phyloP scores from a whole-genome alignment of 37 sponge, comb jelly and placozoan genomes.

The Agelas oroides region DNA sequence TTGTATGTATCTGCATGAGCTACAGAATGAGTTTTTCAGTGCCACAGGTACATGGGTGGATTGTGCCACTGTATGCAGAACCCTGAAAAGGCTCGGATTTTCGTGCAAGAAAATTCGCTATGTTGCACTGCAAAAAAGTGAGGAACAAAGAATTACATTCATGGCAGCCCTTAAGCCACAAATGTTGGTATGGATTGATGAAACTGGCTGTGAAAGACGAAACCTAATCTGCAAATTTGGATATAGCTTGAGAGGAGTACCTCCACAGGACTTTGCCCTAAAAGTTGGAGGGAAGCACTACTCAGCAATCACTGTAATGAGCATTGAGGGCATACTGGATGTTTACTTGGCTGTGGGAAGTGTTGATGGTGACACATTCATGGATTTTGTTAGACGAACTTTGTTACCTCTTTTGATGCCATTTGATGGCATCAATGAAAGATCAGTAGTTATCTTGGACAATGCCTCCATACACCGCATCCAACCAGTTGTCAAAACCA shows the following conservation, averaged over 20 bases:
- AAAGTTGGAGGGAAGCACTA: not conserved
- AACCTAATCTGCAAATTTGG: conserved; percentile 11
- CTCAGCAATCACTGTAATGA: not conserved
- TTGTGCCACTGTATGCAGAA: not conserved
- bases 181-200: conserved; percentile 17
- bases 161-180: not conserved
- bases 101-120: not conserved
- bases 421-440: conserved; percentile 1
- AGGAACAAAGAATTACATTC: too few species aligned
- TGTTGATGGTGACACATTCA: conserved; percentile 9
- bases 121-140: too few species aligned
- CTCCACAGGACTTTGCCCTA: not conserved
- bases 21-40: not conserved
- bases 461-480: not conserved
- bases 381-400: not conserved
- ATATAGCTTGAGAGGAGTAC: conserved; percentile 10
- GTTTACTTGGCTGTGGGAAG: not conserved
- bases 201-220: too few species aligned
- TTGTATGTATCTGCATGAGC: conserved; percentile 8
- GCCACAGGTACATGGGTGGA: conserved; percentile 1
- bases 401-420: not conserved
- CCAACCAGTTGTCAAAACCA: not conserved
- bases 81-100: not conserved
- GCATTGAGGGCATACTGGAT: conserved; percentile 4
- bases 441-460: conserved; percentile 4